Evolutionary conservation across 2,797 vertebrate species (phyloP).

Genomic region (Tauraco hartlaubi): DNA sequence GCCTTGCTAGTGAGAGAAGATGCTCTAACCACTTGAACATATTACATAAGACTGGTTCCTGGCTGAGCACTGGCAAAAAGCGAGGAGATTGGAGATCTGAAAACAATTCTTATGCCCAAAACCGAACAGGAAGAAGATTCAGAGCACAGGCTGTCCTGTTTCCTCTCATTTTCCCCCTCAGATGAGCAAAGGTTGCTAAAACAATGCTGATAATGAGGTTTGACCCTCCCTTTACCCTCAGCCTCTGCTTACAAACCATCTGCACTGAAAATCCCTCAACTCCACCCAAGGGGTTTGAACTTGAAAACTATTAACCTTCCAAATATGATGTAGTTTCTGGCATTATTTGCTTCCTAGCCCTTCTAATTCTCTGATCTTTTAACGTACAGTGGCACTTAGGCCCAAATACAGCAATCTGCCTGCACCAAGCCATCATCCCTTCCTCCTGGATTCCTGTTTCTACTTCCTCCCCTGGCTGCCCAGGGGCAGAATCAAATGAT

Average conservation of each 20-base stretch:
- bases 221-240: slow-evolving; percentile 24
- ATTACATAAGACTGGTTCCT: neutral
- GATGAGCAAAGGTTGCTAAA: slow-evolving; percentile 34
- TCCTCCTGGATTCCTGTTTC: neutral
- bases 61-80: neutral
- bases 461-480: neutral
- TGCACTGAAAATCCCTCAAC: slow-evolving; percentile 34
- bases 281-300: slow-evolving; percentile 17
- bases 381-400: fast-evolving
- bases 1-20: neutral
- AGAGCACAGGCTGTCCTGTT: neutral
- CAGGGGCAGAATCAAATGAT: neutral
- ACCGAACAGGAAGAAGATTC: neutral
- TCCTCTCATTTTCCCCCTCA: neutral
- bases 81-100: neutral
- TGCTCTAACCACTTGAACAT: neutral
- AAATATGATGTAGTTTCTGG: slow-evolving; percentile 26
- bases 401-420: neutral
- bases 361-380: neutral
- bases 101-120: neutral
- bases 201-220: slow-evolving; percentile 4
- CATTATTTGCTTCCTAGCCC: neutral
- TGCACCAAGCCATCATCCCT: neutral
- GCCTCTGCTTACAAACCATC: slow-evolving; percentile 26
- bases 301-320: slow-evolving; percentile 27